Evolutionary conservation across 2,797 vertebrate species (phyloP), one percentile per base, ranked within the genome.

Genomic region (Naso thynnoides): DNA sequence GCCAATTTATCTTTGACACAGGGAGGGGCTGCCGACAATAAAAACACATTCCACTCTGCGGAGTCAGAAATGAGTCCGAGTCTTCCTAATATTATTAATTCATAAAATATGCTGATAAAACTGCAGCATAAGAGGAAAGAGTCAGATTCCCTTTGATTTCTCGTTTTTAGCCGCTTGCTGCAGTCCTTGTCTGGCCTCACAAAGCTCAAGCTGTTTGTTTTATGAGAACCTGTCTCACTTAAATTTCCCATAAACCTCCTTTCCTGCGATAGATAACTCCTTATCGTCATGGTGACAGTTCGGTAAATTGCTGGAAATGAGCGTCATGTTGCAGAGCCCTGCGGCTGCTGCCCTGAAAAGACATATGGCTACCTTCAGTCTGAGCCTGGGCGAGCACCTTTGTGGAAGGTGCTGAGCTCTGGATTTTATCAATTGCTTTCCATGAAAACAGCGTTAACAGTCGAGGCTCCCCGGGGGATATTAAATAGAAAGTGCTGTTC

Each of bases 211-310:
- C 27, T 5, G 11, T 76, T 70, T 64, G 27, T 67, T 79, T 61
- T 54, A 47, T 47, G 71, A 83, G 67, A 83, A 53, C 53, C 27
- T 52, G 39, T 45, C 49, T 61, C 54, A 31, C 59, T 50, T 78
- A 61, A 53, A 86, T 81, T 67, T 85, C 81, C 69, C 56, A 80
- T 79, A 61, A 76, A 63, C 67, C 64, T 23, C 38, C 15, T 65
- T 89, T 86, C 78, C 83, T 79, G 79, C 68, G 39, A 70, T 66
- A 90, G 77, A 89, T 89, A 86, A 84, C 77, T 56, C 74, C 79
- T 87, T 79, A 83, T 90, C 69, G 14, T 72, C 86, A 84, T 74
- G 63, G 53, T 63, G 76, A 78, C 72, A 75, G 73, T 67, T 79
- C 21, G 2, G 67, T 77, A 86, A 87, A 89, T 87, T 65, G 79